These are phyloP conservation scores for Charadrius vociferus DNA, from an alignment of 2,113 vertebrate genomes.

Conservation along the genomic window DNA sequence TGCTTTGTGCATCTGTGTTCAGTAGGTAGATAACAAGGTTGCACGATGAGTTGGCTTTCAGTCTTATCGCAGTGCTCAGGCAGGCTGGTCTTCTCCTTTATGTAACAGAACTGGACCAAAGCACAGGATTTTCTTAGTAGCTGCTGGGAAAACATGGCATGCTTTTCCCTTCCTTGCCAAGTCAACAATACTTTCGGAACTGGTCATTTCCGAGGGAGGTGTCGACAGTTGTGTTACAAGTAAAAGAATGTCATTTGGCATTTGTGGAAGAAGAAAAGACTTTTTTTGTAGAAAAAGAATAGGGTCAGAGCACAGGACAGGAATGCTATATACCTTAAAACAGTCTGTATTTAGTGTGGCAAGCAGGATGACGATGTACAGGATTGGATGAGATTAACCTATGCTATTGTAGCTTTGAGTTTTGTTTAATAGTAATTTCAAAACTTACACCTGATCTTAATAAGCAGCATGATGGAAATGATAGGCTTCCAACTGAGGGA, in stretches of 20 bases:
- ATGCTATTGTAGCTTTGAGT: neutral
- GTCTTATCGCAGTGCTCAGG: accelerated
- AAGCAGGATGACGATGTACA: neutral
- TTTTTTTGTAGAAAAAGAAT: neutral
- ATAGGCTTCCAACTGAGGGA: neutral
- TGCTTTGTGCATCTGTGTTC: neutral
- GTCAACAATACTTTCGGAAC: neutral
- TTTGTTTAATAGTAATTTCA: neutral
- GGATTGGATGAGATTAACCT: neutral
- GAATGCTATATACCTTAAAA: neutral
- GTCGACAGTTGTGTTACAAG: neutral
- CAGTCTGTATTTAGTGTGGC: neutral
- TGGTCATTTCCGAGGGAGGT: neutral
- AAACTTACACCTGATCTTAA: neutral
- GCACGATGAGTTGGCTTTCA: neutral
- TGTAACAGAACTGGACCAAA: neutral
- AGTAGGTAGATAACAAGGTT: neutral
- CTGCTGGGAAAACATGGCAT: neutral
- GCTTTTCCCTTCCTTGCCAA: neutral
- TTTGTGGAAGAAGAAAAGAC: neutral
- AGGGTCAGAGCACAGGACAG: neutral
- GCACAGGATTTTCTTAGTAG: neutral
- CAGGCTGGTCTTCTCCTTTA: neutral
- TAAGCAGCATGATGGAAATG: neutral
- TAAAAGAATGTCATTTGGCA: neutral